Percentiles rank a stretch among this genome's conserved stretches.
phyloP scores from a whole-genome alignment of 1,140 invertebrate species.

The Dendrolimus kikuchii region DNA sequence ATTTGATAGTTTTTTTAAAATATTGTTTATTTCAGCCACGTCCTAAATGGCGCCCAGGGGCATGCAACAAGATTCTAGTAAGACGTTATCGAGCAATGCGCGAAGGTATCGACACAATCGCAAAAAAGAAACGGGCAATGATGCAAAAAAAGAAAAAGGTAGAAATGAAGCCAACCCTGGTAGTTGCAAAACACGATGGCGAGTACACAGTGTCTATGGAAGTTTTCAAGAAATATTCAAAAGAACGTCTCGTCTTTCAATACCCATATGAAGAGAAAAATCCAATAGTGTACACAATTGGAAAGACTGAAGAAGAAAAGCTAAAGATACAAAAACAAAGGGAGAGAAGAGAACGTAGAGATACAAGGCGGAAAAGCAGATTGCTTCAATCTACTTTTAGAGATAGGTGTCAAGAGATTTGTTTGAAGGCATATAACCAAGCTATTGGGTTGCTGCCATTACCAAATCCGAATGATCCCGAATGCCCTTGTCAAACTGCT shows the following conservation, averaged over 20 bases:
- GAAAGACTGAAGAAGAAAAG: constrained; percentile 59
- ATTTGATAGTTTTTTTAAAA: constrained; percentile 2
- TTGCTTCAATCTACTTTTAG: constrained; percentile 55
- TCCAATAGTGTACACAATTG: constrained; percentile 52
- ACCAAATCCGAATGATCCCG: constrained; percentile 48
- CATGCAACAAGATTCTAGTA: constrained; percentile 48
- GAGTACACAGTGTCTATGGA: constrained; percentile 65
- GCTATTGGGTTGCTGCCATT: constrained; percentile 53
- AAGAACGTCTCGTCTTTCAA: constrained; percentile 49
- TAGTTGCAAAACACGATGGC: constrained; percentile 52
- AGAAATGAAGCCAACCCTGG: constrained; percentile 54
- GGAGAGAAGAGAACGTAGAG: constrained; percentile 49
- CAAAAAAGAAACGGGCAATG: constrained; percentile 60
- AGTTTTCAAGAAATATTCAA: constrained; percentile 62
- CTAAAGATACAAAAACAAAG: constrained; percentile 41
- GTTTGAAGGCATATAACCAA: constrained; percentile 63
- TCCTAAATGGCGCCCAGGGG: constrained; percentile 55
- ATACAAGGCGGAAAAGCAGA: constrained; percentile 52
- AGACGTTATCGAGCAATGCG: constrained; percentile 46
- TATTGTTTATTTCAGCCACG: constrained; percentile 29
- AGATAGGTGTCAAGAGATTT: constrained; percentile 61
- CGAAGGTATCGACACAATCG: constrained; percentile 48
- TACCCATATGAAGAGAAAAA: constrained; percentile 63
- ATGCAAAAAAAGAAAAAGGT: constrained; percentile 56
- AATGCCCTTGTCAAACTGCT: constrained; percentile 49